Base-by-base conservation (phyloP, 1,140 invertebrate species). In the Drosophila equinoxialis region DNA sequence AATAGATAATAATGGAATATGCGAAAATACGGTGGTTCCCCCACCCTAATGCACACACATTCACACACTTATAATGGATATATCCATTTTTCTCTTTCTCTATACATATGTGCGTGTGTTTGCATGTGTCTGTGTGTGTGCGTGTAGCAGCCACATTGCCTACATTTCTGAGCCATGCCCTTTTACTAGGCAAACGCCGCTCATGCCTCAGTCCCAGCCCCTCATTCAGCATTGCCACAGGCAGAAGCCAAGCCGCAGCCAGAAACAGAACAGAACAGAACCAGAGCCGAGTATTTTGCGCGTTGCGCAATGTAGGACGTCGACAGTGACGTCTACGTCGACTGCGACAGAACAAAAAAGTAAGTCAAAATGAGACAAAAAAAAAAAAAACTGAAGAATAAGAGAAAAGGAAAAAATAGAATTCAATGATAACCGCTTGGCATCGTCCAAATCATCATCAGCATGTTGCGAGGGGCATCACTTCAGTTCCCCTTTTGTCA, bases 231-330 rank as follows among this genome's bases (percentile, higher is more conserved):
- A 37, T 13, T 65, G 68, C 33, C 41, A 64, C 35, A 42, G 48
- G 60, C 67, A 57, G 67, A 59, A 67, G 68, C 57, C 39, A 35
- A 59, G 71, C 72, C 61, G 59, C 59, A 62, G 58, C 26, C 62
- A 61, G 7, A 33, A 58, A 35, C 55, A 35, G 55, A 35, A 51
- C 45, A 17, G 17, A 51, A 51, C 45, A 17, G 70, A 77, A 60
- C 68, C n/a, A 51, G 70, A 77, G 64, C 68, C 74, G 68, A 82
- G 68, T 51, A 54, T 70, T 51, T 63, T 61, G 65, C 68, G 83
- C 83, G 79, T 86, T 86, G 82, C 83, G 83, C 83, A 86, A 86
- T 86, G 83, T 75, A 61, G 64, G 55, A 77, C 78, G 69, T 68
- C 73, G 81, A 65, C 78, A 76, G 79, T 67, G 67, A 68, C 71